phyloP scores from a whole-genome alignment of 2,113 vertebrate species.

The Brachionichthys hirsutus region DNA sequence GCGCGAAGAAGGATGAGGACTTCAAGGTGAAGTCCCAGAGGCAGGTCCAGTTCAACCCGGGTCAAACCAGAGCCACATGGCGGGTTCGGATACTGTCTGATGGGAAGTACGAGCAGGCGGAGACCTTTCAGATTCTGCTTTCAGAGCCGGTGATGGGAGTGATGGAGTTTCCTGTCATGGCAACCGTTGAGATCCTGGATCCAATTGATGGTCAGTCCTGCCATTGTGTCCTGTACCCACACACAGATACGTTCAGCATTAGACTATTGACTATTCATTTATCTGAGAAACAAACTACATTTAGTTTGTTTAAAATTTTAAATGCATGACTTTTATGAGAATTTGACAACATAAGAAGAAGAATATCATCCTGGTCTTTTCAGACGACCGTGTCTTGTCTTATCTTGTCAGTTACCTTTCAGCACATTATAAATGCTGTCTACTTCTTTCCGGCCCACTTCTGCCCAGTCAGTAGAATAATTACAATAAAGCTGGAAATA shows the following conservation, averaged over 20 bases:
- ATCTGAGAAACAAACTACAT: background rate
- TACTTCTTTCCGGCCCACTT: too few species aligned
- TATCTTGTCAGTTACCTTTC: too few species aligned
- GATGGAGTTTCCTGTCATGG: slow-evolving; percentile 82
- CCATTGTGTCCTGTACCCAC: background rate
- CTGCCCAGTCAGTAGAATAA: too few species aligned
- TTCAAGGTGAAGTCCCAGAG: slow-evolving; percentile 90
- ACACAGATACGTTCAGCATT: background rate
- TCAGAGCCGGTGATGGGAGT: slow-evolving; percentile 90
- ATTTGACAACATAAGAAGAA: too few species aligned
- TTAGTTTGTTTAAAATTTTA: too few species aligned
- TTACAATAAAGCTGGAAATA: too few species aligned
- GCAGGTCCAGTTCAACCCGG: slow-evolving; percentile 95
- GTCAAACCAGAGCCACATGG: slow-evolving; percentile 87
- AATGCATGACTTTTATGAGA: too few species aligned
- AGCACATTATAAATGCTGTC: too few species aligned
- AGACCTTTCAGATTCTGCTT: slow-evolving; percentile 89
- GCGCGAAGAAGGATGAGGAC: slow-evolving; percentile 86
- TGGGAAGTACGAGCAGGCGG: slow-evolving; percentile 83
- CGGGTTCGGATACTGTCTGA: slow-evolving; percentile 83
- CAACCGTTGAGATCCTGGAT: slow-evolving; percentile 89
- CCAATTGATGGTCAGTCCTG: slow-evolving; percentile 86
- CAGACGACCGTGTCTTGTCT: too few species aligned
- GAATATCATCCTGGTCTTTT: too few species aligned
- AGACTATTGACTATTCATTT: background rate